phyloP scores from a whole-genome alignment of 2,888 invertebrate species.

The Protonemura montana region DNA sequence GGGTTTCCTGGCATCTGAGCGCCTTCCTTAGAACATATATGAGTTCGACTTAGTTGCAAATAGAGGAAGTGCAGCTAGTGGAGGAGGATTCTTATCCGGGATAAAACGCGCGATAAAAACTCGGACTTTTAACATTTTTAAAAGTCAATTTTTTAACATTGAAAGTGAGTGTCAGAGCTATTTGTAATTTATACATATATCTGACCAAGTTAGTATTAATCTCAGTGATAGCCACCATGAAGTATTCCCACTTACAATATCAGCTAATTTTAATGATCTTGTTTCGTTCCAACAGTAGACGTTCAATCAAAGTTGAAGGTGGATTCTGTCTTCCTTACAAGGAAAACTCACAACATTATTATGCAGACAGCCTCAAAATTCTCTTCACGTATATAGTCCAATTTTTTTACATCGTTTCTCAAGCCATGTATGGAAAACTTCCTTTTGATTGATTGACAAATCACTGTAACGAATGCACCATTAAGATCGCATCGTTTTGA shows the following conservation, averaged over 20 bases:
- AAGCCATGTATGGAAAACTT: background rate
- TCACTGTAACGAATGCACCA: background rate
- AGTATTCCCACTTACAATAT: background rate
- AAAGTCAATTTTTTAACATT: too few relatives aligned
- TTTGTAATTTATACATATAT: background rate
- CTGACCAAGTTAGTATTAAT: background rate
- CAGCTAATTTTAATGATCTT: background rate
- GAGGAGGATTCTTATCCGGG: background rate
- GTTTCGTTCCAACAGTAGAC: background rate
- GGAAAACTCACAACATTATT: background rate
- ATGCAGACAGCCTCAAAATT: constrained; percentile 7
- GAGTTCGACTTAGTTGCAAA: background rate
- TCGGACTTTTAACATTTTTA: background rate
- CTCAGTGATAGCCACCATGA: too few relatives aligned
- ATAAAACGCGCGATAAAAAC: background rate
- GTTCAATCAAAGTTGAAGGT: background rate
- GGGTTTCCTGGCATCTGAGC: background rate
- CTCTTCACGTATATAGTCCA: background rate
- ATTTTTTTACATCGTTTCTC: background rate
- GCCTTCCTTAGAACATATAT: background rate
- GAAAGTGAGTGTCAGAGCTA: too few relatives aligned
- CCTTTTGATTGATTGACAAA: background rate
- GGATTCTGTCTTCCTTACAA: background rate
- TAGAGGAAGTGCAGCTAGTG: background rate
- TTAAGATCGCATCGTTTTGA: background rate